These are phyloP conservation scores for Synanthedon tipuliformis DNA, from an alignment of 2,888 invertebrate genomes.

Conservation along the genomic window DNA sequence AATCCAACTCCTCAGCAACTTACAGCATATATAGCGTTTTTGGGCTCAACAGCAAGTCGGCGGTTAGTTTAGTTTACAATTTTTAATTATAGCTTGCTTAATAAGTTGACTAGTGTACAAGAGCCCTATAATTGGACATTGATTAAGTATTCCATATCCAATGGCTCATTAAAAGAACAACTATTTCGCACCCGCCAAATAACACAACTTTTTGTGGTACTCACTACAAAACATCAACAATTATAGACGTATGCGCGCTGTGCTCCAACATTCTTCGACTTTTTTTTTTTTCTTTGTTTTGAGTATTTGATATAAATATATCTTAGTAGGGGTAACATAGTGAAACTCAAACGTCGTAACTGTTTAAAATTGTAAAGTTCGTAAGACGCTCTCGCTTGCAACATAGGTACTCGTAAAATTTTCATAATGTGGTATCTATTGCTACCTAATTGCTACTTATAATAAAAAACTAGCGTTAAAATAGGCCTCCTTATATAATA, in stretches of 20 bases:
- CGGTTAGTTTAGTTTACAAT: no score
- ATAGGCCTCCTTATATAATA: no score
- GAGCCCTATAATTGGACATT: background rate
- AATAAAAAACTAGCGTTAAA: no score
- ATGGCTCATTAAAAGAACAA: constrained; percentile 16
- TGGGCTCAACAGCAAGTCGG: no score
- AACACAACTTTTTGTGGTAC: constrained; percentile 3
- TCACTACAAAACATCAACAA: background rate
- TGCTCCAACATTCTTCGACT: background rate
- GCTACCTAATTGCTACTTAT: no score
- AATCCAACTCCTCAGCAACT: no score
- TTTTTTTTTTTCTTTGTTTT: background rate
- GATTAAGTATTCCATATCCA: constrained; percentile 8
- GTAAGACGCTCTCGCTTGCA: no score
- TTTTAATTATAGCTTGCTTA: no score
- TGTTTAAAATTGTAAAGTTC: background rate
- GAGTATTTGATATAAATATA: background rate
- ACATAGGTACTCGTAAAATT: no score
- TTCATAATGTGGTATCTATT: no score
- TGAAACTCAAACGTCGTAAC: background rate
- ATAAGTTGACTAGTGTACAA: no score
- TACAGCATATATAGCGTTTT: no score
- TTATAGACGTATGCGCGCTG: background rate
- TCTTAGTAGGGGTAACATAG: background rate
- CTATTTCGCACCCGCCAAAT: constrained; percentile 30